phyloP scores from a whole-genome alignment of 2,113 vertebrate genomes.

The Ceuthmochares aereus region DNA sequence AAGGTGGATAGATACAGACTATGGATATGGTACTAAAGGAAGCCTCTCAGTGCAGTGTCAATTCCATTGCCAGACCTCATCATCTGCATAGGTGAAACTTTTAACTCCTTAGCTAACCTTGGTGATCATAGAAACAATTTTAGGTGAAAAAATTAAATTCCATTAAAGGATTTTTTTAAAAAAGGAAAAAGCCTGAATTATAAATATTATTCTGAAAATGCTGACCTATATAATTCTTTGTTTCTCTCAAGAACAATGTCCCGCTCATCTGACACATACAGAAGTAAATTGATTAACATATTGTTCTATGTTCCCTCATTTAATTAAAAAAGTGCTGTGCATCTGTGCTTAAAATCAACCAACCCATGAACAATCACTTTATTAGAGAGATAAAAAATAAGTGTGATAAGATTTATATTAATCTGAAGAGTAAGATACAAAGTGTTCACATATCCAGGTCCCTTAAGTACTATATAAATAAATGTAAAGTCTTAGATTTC shows the following conservation, averaged over 20 bases:
- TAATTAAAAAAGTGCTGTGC: not conserved
- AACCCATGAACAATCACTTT: not conserved
- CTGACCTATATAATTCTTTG: not conserved
- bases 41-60: not conserved
- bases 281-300: not conserved
- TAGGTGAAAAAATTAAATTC: not conserved
- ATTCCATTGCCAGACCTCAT: not conserved
- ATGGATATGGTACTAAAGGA: not conserved
- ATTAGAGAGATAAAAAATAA: not conserved
- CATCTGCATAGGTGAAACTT: not conserved
- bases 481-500: not conserved
- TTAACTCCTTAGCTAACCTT: not conserved
- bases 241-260: not conserved
- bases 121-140: not conserved
- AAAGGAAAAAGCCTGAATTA: not conserved
- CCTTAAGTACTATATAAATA: not conserved
- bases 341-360: not conserved
- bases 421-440: not conserved
- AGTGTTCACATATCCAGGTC: not conserved
- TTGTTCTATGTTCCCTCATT: not conserved
- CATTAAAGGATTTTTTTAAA: not conserved
- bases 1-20: not conserved
- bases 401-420: not conserved
- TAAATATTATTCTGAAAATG: not conserved
- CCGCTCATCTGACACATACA: not conserved